Percentiles rank a stretch among this genome's conserved stretches.
These are phyloP conservation scores for Maconellicoccus hirsutus DNA, from an alignment of 1,140 invertebrate species.

Conservation along the genomic window DNA sequence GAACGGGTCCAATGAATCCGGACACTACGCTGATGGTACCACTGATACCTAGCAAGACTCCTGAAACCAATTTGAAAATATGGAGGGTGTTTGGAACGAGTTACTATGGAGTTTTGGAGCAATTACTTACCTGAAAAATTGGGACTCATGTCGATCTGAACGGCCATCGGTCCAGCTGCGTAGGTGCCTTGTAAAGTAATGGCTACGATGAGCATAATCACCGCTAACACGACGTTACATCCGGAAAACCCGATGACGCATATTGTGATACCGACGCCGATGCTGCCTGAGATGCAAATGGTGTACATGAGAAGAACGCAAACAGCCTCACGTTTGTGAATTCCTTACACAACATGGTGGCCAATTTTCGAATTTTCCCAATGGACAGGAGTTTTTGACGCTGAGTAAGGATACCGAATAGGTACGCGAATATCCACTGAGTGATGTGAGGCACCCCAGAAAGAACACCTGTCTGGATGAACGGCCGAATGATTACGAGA, in stretches of 20 bases:
- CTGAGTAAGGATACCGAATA: constrained; percentile 18
- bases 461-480: constrained; percentile 46
- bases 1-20: constrained; percentile 41
- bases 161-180: constrained; percentile 49
- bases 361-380: constrained; percentile 24
- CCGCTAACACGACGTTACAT: constrained; percentile 46
- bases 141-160: constrained; percentile 51
- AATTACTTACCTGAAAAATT: constrained; percentile 49
- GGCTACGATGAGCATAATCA: constrained; percentile 47
- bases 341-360: constrained; percentile 25
- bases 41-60: constrained; percentile 43
- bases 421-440: constrained; percentile 47
- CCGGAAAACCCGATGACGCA: constrained; percentile 47
- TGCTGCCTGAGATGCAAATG: constrained; percentile 34
- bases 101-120: too few species aligned
- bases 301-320: too few species aligned
- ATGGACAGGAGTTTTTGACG: constrained; percentile 8
- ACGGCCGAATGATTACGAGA: constrained; percentile 11
- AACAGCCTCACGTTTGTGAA: too few species aligned
- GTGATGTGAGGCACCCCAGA: constrained; percentile 52
- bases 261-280: constrained; percentile 33
- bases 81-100: background rate
- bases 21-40: constrained; percentile 41
- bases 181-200: constrained; percentile 49
- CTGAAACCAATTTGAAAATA: constrained; percentile 29